These are phyloP conservation scores for Chelonus insularis DNA, from an alignment of 1,140 invertebrate species.

Conservation along the genomic window DNA sequence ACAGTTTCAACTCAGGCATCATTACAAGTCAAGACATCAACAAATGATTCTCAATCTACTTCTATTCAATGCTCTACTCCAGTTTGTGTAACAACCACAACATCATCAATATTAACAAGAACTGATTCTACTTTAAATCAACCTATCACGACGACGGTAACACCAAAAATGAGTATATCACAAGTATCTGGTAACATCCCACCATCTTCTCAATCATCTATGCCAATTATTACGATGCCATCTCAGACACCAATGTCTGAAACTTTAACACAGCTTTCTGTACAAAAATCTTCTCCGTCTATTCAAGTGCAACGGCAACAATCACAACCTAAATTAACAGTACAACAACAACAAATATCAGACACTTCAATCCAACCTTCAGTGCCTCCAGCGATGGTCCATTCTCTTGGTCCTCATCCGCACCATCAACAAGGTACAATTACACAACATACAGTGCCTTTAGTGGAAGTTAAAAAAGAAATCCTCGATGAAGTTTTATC, in stretches of 20 bases:
- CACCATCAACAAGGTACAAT: conserved; percentile 49
- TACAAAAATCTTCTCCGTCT: neutral
- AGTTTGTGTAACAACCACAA: conserved; percentile 26
- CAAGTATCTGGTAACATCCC: conserved; percentile 33
- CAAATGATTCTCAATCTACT: neutral
- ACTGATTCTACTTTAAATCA: too few species aligned
- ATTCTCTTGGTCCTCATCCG: conserved; percentile 41
- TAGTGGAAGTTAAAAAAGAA: conserved; percentile 59
- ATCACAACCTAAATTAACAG: conserved; percentile 34
- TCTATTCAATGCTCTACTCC: conserved; percentile 25
- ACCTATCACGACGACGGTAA: too few species aligned
- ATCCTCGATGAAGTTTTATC: conserved; percentile 54
- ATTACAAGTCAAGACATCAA: conserved; percentile 8
- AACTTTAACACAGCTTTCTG: neutral
- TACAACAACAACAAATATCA: conserved; percentile 22
- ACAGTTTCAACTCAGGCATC: neutral
- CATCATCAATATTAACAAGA: too few species aligned
- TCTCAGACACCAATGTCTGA: conserved; percentile 19
- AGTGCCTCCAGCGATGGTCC: conserved; percentile 43
- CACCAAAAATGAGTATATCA: too few species aligned
- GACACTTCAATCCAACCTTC: conserved; percentile 35
- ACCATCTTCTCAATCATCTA: conserved; percentile 26
- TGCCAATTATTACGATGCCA: conserved; percentile 11
- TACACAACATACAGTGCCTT: conserved; percentile 55
- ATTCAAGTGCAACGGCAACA: conserved; percentile 32